A percentile compares a stretch with the other conserved stretches of the same genome.
These are phyloP conservation scores for Galeruca laticollis DNA, from an alignment of 2,888 invertebrate species.

Conservation along the genomic window DNA sequence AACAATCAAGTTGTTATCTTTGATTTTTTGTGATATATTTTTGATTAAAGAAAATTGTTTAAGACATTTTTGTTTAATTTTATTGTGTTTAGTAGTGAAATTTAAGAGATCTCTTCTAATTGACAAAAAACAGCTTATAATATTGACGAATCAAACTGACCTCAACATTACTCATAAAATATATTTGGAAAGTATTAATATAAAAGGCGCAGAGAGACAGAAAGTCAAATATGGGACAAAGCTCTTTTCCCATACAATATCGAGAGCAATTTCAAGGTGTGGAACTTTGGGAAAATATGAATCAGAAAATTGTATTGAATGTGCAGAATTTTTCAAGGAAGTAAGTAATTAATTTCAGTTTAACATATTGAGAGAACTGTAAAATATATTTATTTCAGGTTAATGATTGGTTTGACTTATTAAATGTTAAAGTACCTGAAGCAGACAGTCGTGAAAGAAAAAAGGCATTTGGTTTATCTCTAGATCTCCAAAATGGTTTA, in stretches of 20 bases:
- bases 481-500: constrained; percentile 39
- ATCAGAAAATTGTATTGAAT: constrained; percentile 26
- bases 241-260: constrained; percentile 31
- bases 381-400: constrained; percentile 17
- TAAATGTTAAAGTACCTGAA: constrained; percentile 14
- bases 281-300: constrained; percentile 18
- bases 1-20: no score
- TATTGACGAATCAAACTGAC: no score
- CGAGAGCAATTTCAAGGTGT: constrained; percentile 31
- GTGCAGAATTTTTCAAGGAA: constrained; percentile 17
- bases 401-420: constrained; percentile 26
- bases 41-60: no score
- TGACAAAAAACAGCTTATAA: no score
- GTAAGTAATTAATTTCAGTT: constrained; percentile 11
- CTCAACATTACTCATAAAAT: constrained; percentile 43
- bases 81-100: no score
- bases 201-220: constrained; percentile 18
- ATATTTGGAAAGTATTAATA: constrained; percentile 20
- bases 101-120: no score
- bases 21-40: no score
- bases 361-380: constrained; percentile 3
- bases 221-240: constrained; percentile 25
- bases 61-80: no score
- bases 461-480: constrained; percentile 23
- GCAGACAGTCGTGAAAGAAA: neutral